Evolutionary conservation across 2,113 vertebrate species (phyloP).

Genomic region (Vidua macroura): DNA sequence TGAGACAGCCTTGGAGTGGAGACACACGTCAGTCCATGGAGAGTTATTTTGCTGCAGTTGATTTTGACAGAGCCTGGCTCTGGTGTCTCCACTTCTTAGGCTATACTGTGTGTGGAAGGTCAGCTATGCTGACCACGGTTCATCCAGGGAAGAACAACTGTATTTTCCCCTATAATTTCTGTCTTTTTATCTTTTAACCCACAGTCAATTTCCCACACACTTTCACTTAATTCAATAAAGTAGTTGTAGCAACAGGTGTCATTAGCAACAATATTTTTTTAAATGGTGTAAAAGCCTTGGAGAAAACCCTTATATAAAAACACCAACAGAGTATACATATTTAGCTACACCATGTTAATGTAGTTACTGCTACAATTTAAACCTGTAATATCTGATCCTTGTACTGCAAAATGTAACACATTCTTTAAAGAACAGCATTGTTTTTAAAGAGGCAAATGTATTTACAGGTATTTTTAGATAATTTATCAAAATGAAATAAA

Average conservation of each 20-base stretch:
- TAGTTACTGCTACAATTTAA: neutral
- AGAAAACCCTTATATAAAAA: neutral
- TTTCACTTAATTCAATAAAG: neutral
- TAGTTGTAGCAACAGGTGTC: neutral
- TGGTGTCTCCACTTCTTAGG: neutral
- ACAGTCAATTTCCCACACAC: neutral
- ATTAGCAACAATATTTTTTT: neutral
- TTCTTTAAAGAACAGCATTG: neutral
- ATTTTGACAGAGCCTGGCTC: neutral
- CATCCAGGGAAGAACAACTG: neutral
- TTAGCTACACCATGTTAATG: neutral
- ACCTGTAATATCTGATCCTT: neutral
- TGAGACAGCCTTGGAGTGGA: neutral
- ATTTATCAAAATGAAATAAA: neutral
- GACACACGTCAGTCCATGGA: fast-evolving
- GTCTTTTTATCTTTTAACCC: neutral
- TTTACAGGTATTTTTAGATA: neutral
- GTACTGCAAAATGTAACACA: neutral
- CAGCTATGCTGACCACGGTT: fast-evolving
- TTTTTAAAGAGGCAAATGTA: neutral
- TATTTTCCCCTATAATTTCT: neutral
- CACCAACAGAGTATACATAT: neutral
- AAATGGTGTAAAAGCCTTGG: neutral
- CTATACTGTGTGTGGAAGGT: neutral
- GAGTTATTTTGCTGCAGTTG: neutral